Percentiles rank a stretch among this genome's conserved stretches.
Evolutionary conservation across 2,113 vertebrate genomes (phyloP).

Genomic region (Cyprinodon brontotheroides): DNA sequence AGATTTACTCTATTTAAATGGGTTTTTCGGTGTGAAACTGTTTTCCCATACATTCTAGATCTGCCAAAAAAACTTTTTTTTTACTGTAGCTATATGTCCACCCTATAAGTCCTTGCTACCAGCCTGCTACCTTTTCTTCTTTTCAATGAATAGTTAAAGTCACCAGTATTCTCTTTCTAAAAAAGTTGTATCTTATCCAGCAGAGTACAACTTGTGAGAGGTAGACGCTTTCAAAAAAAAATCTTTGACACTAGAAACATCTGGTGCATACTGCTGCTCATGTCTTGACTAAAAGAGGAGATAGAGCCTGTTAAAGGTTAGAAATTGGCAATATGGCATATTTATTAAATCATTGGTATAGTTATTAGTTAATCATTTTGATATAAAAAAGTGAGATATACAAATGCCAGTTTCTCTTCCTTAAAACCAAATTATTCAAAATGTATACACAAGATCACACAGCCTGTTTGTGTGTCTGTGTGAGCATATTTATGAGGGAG

Average conservation of each 20-base stretch:
- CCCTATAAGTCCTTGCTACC: neutral
- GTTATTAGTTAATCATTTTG: neutral
- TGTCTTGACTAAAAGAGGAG: neutral
- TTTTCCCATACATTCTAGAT: neutral
- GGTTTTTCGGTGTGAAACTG: neutral
- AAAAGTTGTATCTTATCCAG: neutral
- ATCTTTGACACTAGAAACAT: too few species aligned
- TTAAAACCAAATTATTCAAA: neutral
- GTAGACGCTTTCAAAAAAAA: too few species aligned
- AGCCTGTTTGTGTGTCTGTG: neutral
- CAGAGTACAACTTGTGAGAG: too few species aligned
- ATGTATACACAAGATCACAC: slow-evolving; percentile 3
- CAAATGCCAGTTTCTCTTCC: neutral
- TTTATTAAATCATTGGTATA: neutral
- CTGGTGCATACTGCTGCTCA: neutral
- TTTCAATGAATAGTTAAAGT: slow-evolving; percentile 1
- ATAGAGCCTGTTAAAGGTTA: neutral
- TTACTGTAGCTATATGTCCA: neutral
- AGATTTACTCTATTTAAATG: too few species aligned
- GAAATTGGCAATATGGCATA: neutral
- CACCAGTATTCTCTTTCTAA: neutral
- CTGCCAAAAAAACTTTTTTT: neutral
- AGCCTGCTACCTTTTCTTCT: neutral
- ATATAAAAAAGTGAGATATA: neutral
- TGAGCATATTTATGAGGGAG: slow-evolving; percentile 14